Evolutionary conservation across 2,888 invertebrate species (phyloP), one percentile per base, ranked within the genome.

Genomic region (Pyrochroa serraticornis): DNA sequence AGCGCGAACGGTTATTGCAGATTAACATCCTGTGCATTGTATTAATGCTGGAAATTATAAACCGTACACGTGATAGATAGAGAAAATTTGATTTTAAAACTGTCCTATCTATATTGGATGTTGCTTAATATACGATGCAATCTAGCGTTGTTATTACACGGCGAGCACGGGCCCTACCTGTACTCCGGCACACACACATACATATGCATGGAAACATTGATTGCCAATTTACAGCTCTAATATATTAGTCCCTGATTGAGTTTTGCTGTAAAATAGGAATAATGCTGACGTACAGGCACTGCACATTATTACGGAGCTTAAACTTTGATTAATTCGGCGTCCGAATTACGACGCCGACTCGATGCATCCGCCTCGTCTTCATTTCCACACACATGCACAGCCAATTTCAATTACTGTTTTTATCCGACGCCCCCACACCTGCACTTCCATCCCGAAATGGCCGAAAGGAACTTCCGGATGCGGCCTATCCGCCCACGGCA

Each of bases 171-270:
- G 50, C 51, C 54, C 63, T 58, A 59, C 62, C 58, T 61, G 60
- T 58, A 63, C 52, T 56, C 51, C 35, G 56, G 55, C 62, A 63
- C 59, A 65, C 57, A 64, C 70, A 74, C 77, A 79, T 80, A 77
- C 79, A 79, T 79, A 80, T 80, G 79, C 79, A 79, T 79, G 77
- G 77, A 78, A 79, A 80, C 79, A 79, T 80, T 80, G 80, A 80
- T 80, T 80, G 80, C 78, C 80, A 80, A 80, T 80, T 80, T 80
- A 79, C 80, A 79, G 78, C 79, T 79, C 78, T 80, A 80, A 80
- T 80, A 80, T 80, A 80, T 80, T 79, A 80, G 77, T 76, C 78
- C 75, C 76, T 80, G 79, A 80, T 80, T 80, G 80, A 80, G 80
- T 80, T 80, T 79, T 78, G 77, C 77, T 78, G 78, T 79, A 79